These are phyloP conservation scores for Mayetiola destructor DNA, from an alignment of 2,888 invertebrate species.

Conservation along the genomic window DNA sequence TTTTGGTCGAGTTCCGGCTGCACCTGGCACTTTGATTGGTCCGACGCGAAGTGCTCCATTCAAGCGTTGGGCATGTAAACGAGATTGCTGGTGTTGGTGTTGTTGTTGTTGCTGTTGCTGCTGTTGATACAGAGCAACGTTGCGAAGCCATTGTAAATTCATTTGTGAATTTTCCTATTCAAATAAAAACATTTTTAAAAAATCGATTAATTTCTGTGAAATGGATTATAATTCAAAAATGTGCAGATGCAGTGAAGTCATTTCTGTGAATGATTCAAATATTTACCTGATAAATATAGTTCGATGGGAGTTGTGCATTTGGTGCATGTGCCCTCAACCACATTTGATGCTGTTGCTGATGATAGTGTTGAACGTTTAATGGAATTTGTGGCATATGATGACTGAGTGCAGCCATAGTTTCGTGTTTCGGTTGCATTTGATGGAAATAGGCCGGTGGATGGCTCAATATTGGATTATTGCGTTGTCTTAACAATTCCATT, in stretches of 20 bases:
- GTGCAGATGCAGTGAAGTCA: no score
- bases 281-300: no score
- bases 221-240: no score
- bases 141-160: slow-evolving; percentile 62
- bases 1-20: slow-evolving; percentile 49
- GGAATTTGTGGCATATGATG: slow-evolving; percentile 16
- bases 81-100: slow-evolving; percentile 19
- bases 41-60: slow-evolving; percentile 40
- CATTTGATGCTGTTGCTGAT: slow-evolving; percentile 20
- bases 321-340: slow-evolving; percentile 22
- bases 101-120: slow-evolving; percentile 26
- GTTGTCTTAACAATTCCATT: slow-evolving; percentile 15
- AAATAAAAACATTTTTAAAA: no score
- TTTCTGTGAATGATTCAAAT: no score
- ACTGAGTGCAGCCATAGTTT: slow-evolving; percentile 34
- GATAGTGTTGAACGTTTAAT: slow-evolving; percentile 18
- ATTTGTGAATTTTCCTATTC: no score
- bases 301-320: no score
- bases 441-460: slow-evolving; percentile 14
- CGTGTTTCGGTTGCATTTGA: slow-evolving; percentile 36
- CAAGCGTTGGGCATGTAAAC: slow-evolving; percentile 22
- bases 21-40: slow-evolving; percentile 41
- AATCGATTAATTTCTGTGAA: no score
- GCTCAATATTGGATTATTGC: not conserved
- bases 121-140: slow-evolving; percentile 49